phyloP scores from a whole-genome alignment of 2,888 invertebrate genomes.

The Gandaritis pyraliata region DNA sequence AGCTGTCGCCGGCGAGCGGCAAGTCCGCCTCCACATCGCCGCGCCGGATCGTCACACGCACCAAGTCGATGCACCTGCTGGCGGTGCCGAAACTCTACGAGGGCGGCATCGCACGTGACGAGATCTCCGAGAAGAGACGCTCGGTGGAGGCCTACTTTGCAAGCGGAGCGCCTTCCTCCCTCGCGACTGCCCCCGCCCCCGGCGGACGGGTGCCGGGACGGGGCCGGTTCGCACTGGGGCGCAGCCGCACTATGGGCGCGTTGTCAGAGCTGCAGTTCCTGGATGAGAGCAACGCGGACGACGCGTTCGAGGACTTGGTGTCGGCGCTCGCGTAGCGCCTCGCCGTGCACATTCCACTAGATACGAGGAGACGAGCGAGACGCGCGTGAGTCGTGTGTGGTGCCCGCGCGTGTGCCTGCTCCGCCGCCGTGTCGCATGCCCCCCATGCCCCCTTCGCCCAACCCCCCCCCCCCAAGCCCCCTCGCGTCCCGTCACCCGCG shows the following conservation, averaged over 20 bases:
- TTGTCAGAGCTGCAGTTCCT: conserved; percentile 87
- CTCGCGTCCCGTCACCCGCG: conserved; percentile 41
- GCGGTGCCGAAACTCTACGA: conserved; percentile 92
- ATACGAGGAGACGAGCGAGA: conserved; percentile 77
- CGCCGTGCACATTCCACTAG: conserved; percentile 76
- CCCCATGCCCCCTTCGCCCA: conserved; percentile 39
- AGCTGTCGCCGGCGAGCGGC: conserved; percentile 80
- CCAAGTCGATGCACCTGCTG: conserved; percentile 90
- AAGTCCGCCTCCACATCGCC: conserved; percentile 70
- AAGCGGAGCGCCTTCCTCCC: conserved; percentile 48
- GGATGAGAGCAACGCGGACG: conserved; percentile 93
- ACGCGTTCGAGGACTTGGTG: conserved; percentile 94
- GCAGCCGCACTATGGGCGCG: conserved; percentile 91
- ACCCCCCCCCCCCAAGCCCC: conserved; percentile 42
- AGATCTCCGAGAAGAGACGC: conserved; percentile 87
- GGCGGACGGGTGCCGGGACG: conserved; percentile 52
- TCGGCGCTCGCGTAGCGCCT: conserved; percentile 80
- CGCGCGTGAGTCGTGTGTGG: conserved; percentile 83
- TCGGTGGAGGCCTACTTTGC: conserved; percentile 90
- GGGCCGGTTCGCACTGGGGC: conserved; percentile 84
- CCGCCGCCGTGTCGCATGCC: conserved; percentile 59
- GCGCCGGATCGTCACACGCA: conserved; percentile 77
- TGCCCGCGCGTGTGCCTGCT: conserved; percentile 60
- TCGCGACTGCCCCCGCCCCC: conserved; percentile 58
- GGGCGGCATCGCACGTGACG: conserved; percentile 88